Evolutionary conservation across 2,888 invertebrate genomes (phyloP), one percentile per base, ranked within the genome.

Genomic region (Nudaria mundana): DNA sequence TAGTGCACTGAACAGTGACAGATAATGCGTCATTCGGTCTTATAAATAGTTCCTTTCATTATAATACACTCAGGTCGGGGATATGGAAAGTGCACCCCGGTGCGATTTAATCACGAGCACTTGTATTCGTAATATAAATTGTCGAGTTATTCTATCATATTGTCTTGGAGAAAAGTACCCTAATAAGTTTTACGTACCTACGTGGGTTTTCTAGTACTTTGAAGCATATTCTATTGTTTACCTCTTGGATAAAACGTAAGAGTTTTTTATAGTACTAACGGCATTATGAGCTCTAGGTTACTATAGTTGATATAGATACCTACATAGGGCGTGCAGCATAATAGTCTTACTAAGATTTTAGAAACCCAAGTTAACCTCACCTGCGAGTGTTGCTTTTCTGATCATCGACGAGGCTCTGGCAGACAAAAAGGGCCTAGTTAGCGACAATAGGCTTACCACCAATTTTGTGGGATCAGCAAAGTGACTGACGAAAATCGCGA

Each of bases 21-120:
- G 40, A 43, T 48, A 52, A 43, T 48, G 60, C 56, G 45, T 44
- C 52, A 57, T 55, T 45, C 55, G 46, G 51, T 52, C 54, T 63
- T 48, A 53, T 48, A 56, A 65, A 63, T 58, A 61, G 56, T 56
- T 59, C 41, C 49, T 61, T 63, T 57, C 50, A 59, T 71, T 63
- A 65, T 66, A 57, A 56, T 59, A 59, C 40, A 36, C 40, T 26
- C 18, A 57, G 53, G 52, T 47, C 40, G 51, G 26, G 28, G 36
- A 23, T 22, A 38, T 37, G 47, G 32, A 51, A 47, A 55, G 56
- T 42, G 40, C 32, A 56, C 40, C 34, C 37, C 37, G 56, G 52
- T 61, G 54, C 62, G 58, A 66, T 65, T 57, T 50, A 63, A 58
- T 57, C 50, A 48, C 43, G 43, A 53, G 33, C 43, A 34, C 46